phyloP scores from a whole-genome alignment of 2,113 vertebrate species.

The Serilophus lunatus region DNA sequence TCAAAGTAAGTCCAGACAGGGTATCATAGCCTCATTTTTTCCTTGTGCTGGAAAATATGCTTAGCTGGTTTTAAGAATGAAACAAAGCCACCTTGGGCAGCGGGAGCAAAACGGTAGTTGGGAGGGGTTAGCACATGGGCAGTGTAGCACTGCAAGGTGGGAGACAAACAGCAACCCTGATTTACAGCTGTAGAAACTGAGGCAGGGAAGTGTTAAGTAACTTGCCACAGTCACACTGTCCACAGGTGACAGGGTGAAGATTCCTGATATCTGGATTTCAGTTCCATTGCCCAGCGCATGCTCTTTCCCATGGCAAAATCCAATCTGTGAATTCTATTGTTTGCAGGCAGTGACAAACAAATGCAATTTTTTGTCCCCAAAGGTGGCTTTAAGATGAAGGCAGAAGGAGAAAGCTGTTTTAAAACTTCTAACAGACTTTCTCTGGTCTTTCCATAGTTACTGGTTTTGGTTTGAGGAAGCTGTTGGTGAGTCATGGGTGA shows the following conservation, averaged over 20 bases:
- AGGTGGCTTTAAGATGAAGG: not conserved
- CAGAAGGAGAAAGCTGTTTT: not conserved
- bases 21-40: constrained; percentile 34
- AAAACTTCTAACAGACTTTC: not conserved
- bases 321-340: not conserved
- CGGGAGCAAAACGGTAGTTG: not conserved
- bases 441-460: not conserved
- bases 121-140: not conserved
- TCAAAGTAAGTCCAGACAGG: constrained; percentile 69
- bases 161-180: not conserved
- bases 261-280: not conserved
- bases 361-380: not conserved
- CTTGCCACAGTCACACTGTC: not conserved
- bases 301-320: not conserved
- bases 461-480: not conserved
- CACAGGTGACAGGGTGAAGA: not conserved
- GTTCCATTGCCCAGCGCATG: accelerated
- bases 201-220: not conserved
- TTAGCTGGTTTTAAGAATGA: not conserved
- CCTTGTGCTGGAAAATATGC: not conserved
- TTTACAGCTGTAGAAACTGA: not conserved
- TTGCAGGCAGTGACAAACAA: not conserved
- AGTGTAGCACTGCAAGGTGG: not conserved
- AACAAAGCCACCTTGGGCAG: not conserved
- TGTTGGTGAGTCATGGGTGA: not conserved